Conservation (phyloP, 2,797 vertebrate species). For the Darevskia mixta region DNA sequence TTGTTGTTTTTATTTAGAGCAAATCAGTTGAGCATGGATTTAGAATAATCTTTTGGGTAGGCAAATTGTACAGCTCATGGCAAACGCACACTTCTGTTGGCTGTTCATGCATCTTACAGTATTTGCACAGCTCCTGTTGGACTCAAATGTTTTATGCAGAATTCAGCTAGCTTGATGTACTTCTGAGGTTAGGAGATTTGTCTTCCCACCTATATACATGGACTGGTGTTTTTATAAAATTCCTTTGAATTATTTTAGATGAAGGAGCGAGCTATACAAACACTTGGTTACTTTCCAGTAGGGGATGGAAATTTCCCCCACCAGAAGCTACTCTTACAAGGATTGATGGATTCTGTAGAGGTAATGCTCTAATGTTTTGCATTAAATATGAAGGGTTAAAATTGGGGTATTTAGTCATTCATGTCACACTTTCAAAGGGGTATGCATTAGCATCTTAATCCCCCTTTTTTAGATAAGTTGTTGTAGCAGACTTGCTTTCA, state of each 20-base stretch:
- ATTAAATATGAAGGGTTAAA: background rate
- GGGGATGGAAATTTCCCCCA: constrained; percentile 94
- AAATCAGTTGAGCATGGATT: background rate
- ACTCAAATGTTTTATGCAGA: background rate
- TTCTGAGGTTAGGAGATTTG: background rate
- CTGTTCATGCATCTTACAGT: background rate
- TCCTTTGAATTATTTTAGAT: constrained; percentile 80
- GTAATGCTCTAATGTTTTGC: constrained; percentile 75
- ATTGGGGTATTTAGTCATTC: background rate
- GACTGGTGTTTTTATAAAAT: background rate
- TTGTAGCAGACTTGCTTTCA: background rate
- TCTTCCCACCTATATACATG: constrained; percentile 13
- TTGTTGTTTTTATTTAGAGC: background rate
- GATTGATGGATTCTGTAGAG: constrained; percentile 99
- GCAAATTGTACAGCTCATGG: background rate
- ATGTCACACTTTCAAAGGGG: background rate
- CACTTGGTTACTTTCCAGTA: constrained; percentile 94
- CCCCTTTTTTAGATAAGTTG: constrained; percentile 7
- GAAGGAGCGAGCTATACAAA: constrained; percentile 95
- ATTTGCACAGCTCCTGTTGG: background rate
- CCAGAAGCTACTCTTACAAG: constrained; percentile 94
- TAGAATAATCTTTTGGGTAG: background rate
- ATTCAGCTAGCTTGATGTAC: background rate
- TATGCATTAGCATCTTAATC: background rate
- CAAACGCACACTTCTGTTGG: background rate